Evolutionary conservation across 53 echinoderm and acorn worm genomes (phyloP).

Genomic region (Antedon mediterranea): DNA sequence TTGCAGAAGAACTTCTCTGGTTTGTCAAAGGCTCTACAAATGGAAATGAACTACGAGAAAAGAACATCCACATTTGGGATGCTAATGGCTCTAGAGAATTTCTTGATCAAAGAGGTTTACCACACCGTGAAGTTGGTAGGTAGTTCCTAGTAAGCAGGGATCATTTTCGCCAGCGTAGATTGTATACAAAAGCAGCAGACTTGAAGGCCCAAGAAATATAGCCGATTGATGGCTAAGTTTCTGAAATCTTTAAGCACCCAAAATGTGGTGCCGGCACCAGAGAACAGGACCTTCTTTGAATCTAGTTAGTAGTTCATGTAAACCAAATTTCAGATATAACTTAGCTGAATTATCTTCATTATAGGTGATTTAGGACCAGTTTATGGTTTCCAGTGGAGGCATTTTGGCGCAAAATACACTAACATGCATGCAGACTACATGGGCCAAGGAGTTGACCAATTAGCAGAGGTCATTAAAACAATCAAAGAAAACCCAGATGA

Average conservation of each 20-base stretch:
- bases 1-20: constrained; percentile 88
- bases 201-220: no score
- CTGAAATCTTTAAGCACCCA: no score
- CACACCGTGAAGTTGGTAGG: constrained; percentile 65
- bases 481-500: constrained; percentile 81
- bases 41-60: constrained; percentile 47
- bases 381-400: constrained; percentile 94
- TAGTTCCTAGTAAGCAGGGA: no score
- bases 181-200: no score
- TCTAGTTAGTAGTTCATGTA: no score
- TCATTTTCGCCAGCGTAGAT: no score
- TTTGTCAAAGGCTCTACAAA: constrained; percentile 66
- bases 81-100: constrained; percentile 85
- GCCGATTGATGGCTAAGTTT: no score
- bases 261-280: no score
- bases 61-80: constrained; percentile 77
- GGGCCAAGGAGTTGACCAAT: constrained; percentile 81
- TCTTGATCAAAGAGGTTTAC: constrained; percentile 52
- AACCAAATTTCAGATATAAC: no score
- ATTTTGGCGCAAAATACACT: constrained; percentile 87
- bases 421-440: constrained; percentile 72
- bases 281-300: no score
- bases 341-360: no score
- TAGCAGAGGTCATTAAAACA: constrained; percentile 61
- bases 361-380: constrained; percentile 89